Base-by-base conservation (phyloP, 2,888 invertebrate genomes). In the Aradus depressus region DNA sequence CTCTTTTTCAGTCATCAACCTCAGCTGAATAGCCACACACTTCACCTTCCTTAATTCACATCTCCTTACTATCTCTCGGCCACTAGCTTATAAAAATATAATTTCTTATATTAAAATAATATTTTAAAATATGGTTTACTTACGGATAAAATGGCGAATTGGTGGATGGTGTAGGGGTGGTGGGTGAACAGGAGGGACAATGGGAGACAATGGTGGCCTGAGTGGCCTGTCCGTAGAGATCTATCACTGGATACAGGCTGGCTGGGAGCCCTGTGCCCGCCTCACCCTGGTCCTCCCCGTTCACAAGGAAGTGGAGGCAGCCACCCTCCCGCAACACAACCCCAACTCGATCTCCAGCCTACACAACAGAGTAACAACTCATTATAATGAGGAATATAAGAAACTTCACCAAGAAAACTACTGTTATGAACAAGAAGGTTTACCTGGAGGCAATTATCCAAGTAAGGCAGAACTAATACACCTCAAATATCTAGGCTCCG, bases 201-300 rank as follows among this genome's bases (percentile, higher is more conserved):
- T 62, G 57, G 28, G 59, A 56, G 10, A 88, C 79, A 48, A 95
- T 88, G 2, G 90, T 87, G 1, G 88, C 91, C 67, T 92, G 91
- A 0, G 91, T 91, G 41, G 92, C 93, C 64, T 93, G 91, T 0
- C 95, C 95, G 64, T 93, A 93, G 55, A 96, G 71, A 74, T 95
- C 95, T 70, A 96, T 83, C 12, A 96, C 90, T 23, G 93, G 95
- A 65, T 81, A 95, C 1, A 95, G 81, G 60, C 79, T 78, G 59
- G 87, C 87, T 0, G 93, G 91, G 25, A 95, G 81, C 63, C 85
- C 84, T 44, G 79, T 80, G 0, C 91, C 91, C 0, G 93, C 92
- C n/a, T 82, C 78, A 0, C 88, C 88, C 65, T 92, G 92, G 68
- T 95, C 93, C 3, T 82, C 74, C 0, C 92, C 90, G 65, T 96